A percentile compares a stretch with the other conserved stretches of the same genome.
These are phyloP conservation scores for Mola mola DNA, from an alignment of 2,113 vertebrate species.

Conservation along the genomic window DNA sequence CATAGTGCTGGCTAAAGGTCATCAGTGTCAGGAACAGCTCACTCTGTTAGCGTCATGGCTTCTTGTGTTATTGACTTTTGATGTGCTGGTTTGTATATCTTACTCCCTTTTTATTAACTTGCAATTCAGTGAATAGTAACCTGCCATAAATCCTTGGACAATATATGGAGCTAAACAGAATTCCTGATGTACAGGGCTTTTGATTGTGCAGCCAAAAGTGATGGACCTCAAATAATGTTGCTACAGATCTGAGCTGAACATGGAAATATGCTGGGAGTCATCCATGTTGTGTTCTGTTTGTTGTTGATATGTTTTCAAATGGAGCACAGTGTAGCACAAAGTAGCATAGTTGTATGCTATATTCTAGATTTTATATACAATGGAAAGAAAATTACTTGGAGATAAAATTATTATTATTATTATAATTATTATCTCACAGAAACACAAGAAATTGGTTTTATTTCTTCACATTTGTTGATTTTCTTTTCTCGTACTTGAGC, in stretches of 20 bases:
- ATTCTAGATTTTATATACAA: neutral
- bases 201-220: slow-evolving; percentile 35
- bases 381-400: neutral
- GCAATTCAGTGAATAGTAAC: slow-evolving; percentile 17
- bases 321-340: neutral
- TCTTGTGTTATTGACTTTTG: slow-evolving; percentile 55
- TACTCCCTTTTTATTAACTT: slow-evolving; percentile 59
- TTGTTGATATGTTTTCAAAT: slow-evolving; percentile 8
- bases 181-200: slow-evolving; percentile 17
- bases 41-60: slow-evolving; percentile 5
- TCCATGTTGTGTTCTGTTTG: slow-evolving; percentile 3
- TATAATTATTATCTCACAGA: slow-evolving; percentile 2
- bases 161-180: slow-evolving; percentile 20
- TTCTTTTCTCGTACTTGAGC: too few species aligned
- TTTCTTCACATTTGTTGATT: slow-evolving; percentile 34
- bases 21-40: slow-evolving; percentile 54
- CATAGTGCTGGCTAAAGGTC: slow-evolving; percentile 48
- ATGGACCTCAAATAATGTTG: slow-evolving; percentile 23
- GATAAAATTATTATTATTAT: too few species aligned
- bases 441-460: slow-evolving; percentile 31
- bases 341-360: slow-evolving; percentile 1
- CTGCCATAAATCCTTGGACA: slow-evolving; percentile 10
- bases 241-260: slow-evolving; percentile 3
- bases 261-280: slow-evolving; percentile 13
- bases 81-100: slow-evolving; percentile 42